Evolutionary conservation across 2,888 invertebrate species (phyloP).

Genomic region (Agapetus fuscipes): DNA sequence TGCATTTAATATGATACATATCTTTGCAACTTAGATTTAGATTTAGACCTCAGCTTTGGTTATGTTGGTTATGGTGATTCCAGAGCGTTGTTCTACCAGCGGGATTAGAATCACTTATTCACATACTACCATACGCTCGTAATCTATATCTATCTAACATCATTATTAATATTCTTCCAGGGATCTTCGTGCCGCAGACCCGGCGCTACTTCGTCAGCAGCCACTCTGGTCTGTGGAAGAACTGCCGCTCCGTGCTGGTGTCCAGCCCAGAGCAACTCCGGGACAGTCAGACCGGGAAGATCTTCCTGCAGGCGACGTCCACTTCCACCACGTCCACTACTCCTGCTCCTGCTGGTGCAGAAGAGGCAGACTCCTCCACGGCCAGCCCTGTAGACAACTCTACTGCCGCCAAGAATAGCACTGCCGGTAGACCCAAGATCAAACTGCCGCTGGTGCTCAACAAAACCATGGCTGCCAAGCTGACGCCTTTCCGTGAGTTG

Average conservation of each 20-base stretch:
- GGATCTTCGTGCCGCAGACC: slow-evolving; percentile 46
- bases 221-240: slow-evolving; percentile 62
- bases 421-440: not conserved
- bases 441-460: slow-evolving; percentile 5
- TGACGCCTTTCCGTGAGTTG: slow-evolving; percentile 17
- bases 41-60: too few species aligned
- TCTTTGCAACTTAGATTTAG: too few species aligned
- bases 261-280: slow-evolving; percentile 23
- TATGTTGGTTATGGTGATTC: too few species aligned
- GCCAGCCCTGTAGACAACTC: slow-evolving; percentile 9
- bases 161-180: too few species aligned
- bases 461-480: slow-evolving; percentile 9
- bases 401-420: not conserved
- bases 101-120: too few species aligned
- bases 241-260: slow-evolving; percentile 42
- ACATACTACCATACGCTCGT: too few species aligned
- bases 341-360: slow-evolving; percentile 3
- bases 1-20: too few species aligned
- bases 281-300: slow-evolving; percentile 10
- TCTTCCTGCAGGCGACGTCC: slow-evolving; percentile 6
- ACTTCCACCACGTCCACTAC: slow-evolving; percentile 7
- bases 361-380: slow-evolving; percentile 19
- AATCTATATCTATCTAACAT: too few species aligned
- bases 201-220: slow-evolving; percentile 54
- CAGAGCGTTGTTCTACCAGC: too few species aligned